Evolutionary conservation across 2,888 invertebrate species (phyloP).

Genomic region (Tinea pellionella): DNA sequence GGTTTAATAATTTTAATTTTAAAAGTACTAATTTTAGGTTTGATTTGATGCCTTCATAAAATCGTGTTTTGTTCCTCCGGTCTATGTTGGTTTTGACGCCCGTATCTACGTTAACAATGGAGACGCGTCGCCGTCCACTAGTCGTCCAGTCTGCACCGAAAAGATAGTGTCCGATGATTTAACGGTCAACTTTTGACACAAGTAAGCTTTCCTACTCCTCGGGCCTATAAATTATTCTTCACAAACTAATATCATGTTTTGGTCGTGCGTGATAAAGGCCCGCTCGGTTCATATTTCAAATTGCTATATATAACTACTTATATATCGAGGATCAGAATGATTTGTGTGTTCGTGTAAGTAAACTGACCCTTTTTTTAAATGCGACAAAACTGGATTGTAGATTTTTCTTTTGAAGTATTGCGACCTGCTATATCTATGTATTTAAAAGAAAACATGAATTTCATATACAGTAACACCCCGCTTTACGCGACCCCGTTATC

Average conservation of each 20-base stretch:
- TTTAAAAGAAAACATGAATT: no score
- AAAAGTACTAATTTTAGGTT: no score
- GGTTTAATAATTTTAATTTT: no score
- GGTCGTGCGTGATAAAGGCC: slow-evolving; percentile 38
- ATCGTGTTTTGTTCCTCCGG: no score
- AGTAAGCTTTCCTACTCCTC: slow-evolving; percentile 66
- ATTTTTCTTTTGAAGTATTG: no score
- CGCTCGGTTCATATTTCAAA: slow-evolving; percentile 44
- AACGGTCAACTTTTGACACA: slow-evolving; percentile 76
- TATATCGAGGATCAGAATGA: slow-evolving; percentile 25
- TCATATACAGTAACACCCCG: no score
- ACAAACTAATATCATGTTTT: slow-evolving; percentile 47
- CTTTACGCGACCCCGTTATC: no score
- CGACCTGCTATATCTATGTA: no score
- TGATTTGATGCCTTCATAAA: no score
- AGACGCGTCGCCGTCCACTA: slow-evolving; percentile 28
- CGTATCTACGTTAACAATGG: slow-evolving; percentile 28
- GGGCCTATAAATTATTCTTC: slow-evolving; percentile 65
- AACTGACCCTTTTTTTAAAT: slow-evolving; percentile 24
- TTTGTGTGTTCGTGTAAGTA: slow-evolving; percentile 34
- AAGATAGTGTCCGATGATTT: slow-evolving; percentile 77
- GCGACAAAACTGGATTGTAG: neutral
- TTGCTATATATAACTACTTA: slow-evolving; percentile 40
- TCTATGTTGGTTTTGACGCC: no score
- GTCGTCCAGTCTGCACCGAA: slow-evolving; percentile 74